Percentiles rank a stretch among this genome's conserved stretches.
phyloP scores from a whole-genome alignment of 2,113 vertebrate species.

The Sinocyclocheilus anshuiensis region DNA sequence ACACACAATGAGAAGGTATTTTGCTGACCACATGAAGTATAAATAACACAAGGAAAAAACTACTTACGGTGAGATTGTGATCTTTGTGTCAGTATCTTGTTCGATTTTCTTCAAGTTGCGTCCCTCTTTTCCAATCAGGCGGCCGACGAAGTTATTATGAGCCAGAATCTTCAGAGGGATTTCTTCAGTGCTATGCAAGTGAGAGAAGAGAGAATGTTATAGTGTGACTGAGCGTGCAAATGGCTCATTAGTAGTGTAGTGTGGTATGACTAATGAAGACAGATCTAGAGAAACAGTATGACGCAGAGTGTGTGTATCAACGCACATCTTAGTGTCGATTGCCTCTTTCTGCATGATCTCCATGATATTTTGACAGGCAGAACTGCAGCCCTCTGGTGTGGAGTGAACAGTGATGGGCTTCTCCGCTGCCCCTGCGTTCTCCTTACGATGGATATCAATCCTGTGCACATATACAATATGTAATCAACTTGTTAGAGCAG shows the following conservation, averaged over 20 bases:
- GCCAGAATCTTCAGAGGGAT: constrained; percentile 97
- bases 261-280: not conserved
- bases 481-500: not conserved
- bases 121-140: constrained; percentile 97
- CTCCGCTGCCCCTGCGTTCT: constrained; percentile 95
- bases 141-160: constrained; percentile 97
- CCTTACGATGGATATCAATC: constrained; percentile 98
- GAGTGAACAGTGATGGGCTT: constrained; percentile 98
- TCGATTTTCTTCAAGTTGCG: constrained; percentile 99
- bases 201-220: not conserved
- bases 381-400: constrained; percentile 93
- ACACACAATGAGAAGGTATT: not conserved
- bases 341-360: constrained; percentile 99
- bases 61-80: constrained; percentile 97
- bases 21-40: not conserved
- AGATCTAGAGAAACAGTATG: not conserved
- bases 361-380: constrained; percentile 94
- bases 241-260: not conserved
- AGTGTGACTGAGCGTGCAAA: not conserved
- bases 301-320: constrained; percentile 55
- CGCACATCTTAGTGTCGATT: constrained; percentile 96
- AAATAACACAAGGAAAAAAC: not conserved
- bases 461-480: constrained; percentile 64
- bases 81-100: constrained; percentile 95
- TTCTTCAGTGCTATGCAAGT: constrained; percentile 86